These are phyloP conservation scores for Centrocercus urophasianus DNA, from an alignment of 2,113 vertebrate species.

Conservation along the genomic window DNA sequence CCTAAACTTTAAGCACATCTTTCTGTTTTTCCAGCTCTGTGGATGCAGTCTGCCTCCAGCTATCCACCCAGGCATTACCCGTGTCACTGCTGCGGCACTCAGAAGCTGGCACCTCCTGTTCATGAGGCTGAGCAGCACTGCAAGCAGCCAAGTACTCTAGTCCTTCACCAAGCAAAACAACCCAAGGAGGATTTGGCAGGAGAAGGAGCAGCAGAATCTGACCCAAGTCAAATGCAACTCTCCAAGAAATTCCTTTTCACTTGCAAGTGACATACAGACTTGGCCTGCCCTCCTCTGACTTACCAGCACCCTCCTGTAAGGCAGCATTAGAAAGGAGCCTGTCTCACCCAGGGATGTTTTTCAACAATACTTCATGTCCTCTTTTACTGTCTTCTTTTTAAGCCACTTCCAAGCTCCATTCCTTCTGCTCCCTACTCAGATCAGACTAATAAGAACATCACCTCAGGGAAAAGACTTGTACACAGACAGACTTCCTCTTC, in stretches of 20 bases:
- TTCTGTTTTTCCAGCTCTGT: not conserved
- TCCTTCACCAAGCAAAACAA: not conserved
- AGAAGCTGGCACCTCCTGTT: not conserved
- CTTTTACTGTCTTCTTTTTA: conserved; percentile 41
- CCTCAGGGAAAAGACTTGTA: conserved; percentile 79
- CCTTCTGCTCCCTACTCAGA: conserved; percentile 55
- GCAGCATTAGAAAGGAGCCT: conserved; percentile 1
- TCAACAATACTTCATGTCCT: conserved; percentile 27
- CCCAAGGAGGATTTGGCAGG: conserved; percentile 31
- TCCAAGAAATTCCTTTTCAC: conserved; percentile 53
- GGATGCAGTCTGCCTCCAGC: not conserved
- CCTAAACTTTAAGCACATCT: not conserved
- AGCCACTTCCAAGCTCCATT: conserved; percentile 51
- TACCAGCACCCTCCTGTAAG: conserved; percentile 6
- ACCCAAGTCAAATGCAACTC: not conserved
- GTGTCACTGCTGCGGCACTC: accelerated
- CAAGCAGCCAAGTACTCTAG: not conserved
- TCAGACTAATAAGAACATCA: conserved; percentile 78
- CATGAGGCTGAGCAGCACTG: not conserved
- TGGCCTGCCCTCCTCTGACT: conserved; percentile 28
- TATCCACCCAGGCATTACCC: not conserved
- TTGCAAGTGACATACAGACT: not conserved
- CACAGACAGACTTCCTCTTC: conserved; percentile 79
- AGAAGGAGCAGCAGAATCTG: not conserved
- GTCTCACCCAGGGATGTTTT: conserved; percentile 58